Percentiles rank a stretch among this genome's conserved stretches.
Conservation (phyloP, 2,113 vertebrate genomes). For the Parotia lawesii region DNA sequence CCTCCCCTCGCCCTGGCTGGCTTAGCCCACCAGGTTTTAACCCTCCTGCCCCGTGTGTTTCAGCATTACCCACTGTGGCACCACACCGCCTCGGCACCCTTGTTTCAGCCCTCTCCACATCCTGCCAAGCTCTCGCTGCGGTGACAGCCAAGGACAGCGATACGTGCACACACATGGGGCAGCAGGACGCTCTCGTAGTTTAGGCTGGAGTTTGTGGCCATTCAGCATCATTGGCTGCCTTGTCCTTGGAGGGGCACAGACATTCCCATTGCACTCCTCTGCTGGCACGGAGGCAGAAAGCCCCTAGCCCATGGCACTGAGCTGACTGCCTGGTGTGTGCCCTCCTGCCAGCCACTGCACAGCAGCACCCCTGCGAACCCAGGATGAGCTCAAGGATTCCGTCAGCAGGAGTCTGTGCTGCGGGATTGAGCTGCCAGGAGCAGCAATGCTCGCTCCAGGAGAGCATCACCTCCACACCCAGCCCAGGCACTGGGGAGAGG, state of each 20-base stretch:
- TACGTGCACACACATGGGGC: accelerated
- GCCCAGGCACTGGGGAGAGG: neutral
- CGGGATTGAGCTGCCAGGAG: neutral
- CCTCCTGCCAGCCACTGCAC: neutral
- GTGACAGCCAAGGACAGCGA: neutral
- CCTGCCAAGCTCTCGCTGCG: accelerated
- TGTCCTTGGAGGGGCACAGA: neutral
- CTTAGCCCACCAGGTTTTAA: neutral
- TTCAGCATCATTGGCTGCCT: neutral
- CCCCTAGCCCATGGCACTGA: accelerated
- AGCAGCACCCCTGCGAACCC: accelerated
- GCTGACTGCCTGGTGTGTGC: accelerated
- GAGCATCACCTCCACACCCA: neutral
- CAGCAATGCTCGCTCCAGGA: neutral
- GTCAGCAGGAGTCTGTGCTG: neutral
- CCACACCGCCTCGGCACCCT: accelerated
- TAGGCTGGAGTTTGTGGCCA: neutral
- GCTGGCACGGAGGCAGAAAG: accelerated
- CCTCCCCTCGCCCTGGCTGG: neutral
- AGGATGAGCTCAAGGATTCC: neutral
- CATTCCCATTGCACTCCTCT: neutral
- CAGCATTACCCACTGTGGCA: neutral
- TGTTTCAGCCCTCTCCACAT: accelerated
- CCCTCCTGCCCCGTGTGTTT: neutral
- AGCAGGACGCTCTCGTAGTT: neutral